phyloP scores from a whole-genome alignment of 2,797 vertebrate species.

The Neomorphus geoffroyi region DNA sequence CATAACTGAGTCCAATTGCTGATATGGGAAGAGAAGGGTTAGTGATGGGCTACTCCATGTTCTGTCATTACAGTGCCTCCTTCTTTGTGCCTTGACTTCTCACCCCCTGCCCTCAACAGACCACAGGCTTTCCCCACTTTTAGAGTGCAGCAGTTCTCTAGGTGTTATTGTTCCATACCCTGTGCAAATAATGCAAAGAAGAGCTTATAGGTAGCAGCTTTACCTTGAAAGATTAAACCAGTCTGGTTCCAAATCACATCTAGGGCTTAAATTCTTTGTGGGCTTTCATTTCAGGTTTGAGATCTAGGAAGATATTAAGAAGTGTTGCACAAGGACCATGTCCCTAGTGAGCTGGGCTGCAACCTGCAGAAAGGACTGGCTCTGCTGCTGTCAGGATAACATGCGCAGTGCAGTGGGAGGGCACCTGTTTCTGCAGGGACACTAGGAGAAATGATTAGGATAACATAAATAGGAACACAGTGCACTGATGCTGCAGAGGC shows the following conservation, averaged over 20 bases:
- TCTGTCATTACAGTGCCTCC: not conserved
- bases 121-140: not conserved
- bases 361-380: not conserved
- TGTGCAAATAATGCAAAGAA: not conserved
- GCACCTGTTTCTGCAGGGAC: not conserved
- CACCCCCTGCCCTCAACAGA: not conserved
- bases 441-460: not conserved
- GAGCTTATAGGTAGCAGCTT: not conserved
- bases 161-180: not conserved
- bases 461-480: not conserved
- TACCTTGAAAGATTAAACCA: not conserved
- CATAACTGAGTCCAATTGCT: constrained; percentile 19
- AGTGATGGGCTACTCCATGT: not conserved
- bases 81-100: not conserved
- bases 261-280: not conserved
- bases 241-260: not conserved
- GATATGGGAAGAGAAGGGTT: constrained; percentile 9
- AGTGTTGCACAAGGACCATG: not conserved
- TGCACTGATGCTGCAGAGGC: not conserved
- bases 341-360: not conserved
- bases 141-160: not conserved
- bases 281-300: not conserved
- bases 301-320: not conserved
- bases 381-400: not conserved
- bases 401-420: not conserved